Conservation (phyloP, 2,113 vertebrate genomes). For the Boulengeromyrus knoepffleri region DNA sequence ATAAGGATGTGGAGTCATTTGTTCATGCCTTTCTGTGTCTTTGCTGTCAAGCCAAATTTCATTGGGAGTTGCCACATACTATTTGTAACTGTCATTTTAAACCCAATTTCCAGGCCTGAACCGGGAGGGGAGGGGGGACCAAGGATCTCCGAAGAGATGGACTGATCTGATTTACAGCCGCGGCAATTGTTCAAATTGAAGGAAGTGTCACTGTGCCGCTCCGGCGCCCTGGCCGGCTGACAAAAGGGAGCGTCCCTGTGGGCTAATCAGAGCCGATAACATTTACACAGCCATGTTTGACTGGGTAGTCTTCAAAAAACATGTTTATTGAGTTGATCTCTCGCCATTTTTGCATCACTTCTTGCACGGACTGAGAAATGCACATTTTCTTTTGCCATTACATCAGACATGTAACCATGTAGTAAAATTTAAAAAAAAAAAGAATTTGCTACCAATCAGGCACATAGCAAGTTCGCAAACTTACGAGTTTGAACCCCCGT, state of each 20-base stretch:
- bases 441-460: not conserved
- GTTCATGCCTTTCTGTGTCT: constrained; percentile 86
- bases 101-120: constrained; percentile 75
- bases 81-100: constrained; percentile 94
- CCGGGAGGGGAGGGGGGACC: constrained; percentile 59
- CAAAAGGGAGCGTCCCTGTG: not conserved
- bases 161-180: constrained; percentile 57
- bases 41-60: constrained; percentile 82
- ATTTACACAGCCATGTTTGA: not conserved
- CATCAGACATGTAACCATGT: not conserved
- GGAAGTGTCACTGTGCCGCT: constrained; percentile 29
- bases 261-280: not conserved
- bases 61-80: constrained; percentile 76
- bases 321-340: not conserved
- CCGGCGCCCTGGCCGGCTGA: not conserved
- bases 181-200: constrained; percentile 69
- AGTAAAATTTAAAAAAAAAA: not conserved
- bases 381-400: not conserved
- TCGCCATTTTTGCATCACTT: not conserved
- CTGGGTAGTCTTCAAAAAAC: not conserved
- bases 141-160: constrained; percentile 69
- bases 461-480: not conserved
- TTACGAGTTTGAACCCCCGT: not conserved
- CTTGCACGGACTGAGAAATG: not conserved
- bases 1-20: constrained; percentile 88